phyloP scores from a whole-genome alignment of 2,113 vertebrate species.

The crab-eating macaque (Macaca fascicularis) region DNA sequence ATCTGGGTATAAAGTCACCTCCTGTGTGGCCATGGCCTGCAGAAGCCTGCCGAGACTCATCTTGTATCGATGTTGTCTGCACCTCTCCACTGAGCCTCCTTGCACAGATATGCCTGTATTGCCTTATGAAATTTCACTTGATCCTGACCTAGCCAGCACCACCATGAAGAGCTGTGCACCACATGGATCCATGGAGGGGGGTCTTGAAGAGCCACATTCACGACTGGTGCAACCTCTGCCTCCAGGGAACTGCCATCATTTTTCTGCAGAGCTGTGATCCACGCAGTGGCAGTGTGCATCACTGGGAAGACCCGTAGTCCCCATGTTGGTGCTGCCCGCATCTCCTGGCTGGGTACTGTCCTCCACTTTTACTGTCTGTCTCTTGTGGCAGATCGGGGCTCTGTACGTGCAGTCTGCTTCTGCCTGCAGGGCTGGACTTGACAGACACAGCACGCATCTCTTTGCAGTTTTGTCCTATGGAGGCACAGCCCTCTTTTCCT shows the following conservation, averaged over 20 bases:
- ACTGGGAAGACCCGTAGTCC: not conserved
- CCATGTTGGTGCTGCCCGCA: not conserved
- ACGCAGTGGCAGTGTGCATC: not conserved
- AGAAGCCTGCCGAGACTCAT: not conserved
- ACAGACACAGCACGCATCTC: not conserved
- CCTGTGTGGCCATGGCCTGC: not conserved
- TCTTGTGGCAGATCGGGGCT: not conserved
- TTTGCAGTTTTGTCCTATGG: not conserved
- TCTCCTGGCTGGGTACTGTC: not conserved
- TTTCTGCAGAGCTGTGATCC: not conserved
- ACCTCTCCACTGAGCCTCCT: not conserved
- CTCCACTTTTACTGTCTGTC: not conserved
- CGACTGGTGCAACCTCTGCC: not conserved
- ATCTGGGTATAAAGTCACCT: not conserved
- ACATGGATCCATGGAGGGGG: not conserved
- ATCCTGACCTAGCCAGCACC: not conserved
- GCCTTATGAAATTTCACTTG: not conserved
- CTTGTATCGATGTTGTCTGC: not conserved
- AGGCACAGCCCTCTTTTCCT: not conserved
- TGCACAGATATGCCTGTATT: not conserved
- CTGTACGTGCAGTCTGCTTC: not conserved
- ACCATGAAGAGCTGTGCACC: not conserved
- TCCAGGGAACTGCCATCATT: not conserved
- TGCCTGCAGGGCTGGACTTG: not conserved
- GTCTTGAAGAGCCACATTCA: not conserved